Evolutionary conservation across 2,888 invertebrate genomes (phyloP), one percentile per base, ranked within the genome.

Genomic region (Tachina grossa): DNA sequence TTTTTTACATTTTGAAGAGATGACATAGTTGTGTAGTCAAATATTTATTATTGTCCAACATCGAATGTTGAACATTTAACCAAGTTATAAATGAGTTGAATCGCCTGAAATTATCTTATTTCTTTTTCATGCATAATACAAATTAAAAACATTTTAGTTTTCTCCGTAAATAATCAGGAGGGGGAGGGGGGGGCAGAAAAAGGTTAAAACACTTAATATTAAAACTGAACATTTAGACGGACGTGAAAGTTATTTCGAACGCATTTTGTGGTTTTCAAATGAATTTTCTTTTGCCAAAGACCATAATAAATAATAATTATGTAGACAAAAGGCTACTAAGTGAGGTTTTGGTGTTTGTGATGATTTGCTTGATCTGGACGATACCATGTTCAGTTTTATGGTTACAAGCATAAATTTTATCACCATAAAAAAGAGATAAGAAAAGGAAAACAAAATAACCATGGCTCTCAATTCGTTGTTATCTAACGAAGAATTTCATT

Each of bases 191-290:
- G 11, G 22, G 19, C 9, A 51, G 16, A 53, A 63, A 69, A 55
- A 49, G 14, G 11, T 16, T 16, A 41, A 57, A 72, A 72, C n/a
- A 2, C 22, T 57, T 57, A 72, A 80, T 80, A 4, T 31, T 66
- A 72, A 66, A 80, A 65, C 45, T 41, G 49, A 45, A 4, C 16
- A 68, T 31, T 69, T 69, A 51, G n/a, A 72, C 65, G 55, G 19
- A 72, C 65, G 55, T 57, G 57, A 65, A 72, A 72, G 72, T 49
- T 19, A 79, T 55, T 55, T 57, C 19, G 55, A 65, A 79, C n/a
- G 22, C 47, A 53, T 65, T 77, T 59, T 10, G n/a, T 49, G n/a
- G 49, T 22, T 13, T 19, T 68, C 11, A 51, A 39, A 41, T n/a
- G 51, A 31, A 31, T 53, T 59, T 68, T 63, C 47, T 45, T 59